phyloP scores from a whole-genome alignment of 2,888 invertebrate genomes.

The Oligia latruncula region DNA sequence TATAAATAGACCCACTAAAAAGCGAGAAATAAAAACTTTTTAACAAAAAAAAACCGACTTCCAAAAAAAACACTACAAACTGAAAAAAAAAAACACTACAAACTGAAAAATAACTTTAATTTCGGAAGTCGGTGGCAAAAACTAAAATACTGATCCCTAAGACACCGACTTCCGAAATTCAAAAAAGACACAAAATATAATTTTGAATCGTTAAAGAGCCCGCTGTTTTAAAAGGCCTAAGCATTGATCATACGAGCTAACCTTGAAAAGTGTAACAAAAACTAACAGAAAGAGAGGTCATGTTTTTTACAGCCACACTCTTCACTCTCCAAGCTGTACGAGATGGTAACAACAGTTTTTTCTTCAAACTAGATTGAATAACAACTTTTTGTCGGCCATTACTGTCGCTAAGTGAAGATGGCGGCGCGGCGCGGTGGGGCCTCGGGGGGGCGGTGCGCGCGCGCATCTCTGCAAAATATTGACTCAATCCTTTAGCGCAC shows the following conservation, averaged over 20 bases:
- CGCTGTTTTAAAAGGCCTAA: conserved; percentile 3
- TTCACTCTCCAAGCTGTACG: conserved; percentile 39
- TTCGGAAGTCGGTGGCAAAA: too few species aligned
- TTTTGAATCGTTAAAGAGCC: neutral
- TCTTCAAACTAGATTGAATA: conserved; percentile 58
- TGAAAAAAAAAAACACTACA: too few species aligned
- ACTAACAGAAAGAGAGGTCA: conserved; percentile 50
- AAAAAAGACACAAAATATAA: neutral
- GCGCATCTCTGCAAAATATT: conserved; percentile 68
- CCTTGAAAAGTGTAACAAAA: conserved; percentile 55
- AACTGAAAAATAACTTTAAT: too few species aligned
- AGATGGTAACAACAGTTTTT: conserved; percentile 53
- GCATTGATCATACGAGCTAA: conserved; percentile 18
- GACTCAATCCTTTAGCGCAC: conserved; percentile 59
- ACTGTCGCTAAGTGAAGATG: conserved; percentile 56
- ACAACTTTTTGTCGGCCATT: conserved; percentile 61
- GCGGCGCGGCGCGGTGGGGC: conserved; percentile 4
- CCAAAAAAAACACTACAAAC: too few species aligned
- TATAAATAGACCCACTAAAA: too few species aligned
- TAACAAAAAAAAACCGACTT: too few species aligned
- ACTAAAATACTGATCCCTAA: too few species aligned
- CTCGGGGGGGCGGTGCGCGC: conserved; percentile 33
- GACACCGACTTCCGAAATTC: too few species aligned
- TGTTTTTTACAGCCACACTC: conserved; percentile 27
- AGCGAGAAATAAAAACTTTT: too few species aligned